Base-by-base conservation (phyloP, 2,113 vertebrate genomes). In the Cololabis saira region DNA sequence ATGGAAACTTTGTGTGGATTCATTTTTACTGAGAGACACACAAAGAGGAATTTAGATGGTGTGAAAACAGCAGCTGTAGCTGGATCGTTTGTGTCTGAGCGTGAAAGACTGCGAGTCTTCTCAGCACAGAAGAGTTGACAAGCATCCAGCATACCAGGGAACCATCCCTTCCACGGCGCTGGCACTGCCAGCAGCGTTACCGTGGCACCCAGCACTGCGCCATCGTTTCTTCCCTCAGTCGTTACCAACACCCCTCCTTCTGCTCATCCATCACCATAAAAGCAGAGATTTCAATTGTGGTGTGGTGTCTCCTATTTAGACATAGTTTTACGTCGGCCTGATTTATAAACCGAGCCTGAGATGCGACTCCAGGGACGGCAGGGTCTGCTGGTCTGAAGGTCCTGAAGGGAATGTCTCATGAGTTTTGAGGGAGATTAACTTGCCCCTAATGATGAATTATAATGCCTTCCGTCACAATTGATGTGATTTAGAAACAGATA, bases 181-280 rank as follows among this genome's bases (percentile, higher is more conserved):
- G 60, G 68, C 27, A 53, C 77, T 82, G 82, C 82, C 80, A 90
- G 69, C 13, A 64, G 43, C 68, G 87, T 91, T 87, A 55, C 90
- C 86, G 90, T 89, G 84, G 82, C 72, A 77, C 67, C 84, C n/a
- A 67, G 73, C 73, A 69, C 71, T 14, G 42, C 55, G 69, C 65
- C 80, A 80, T 72, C 78, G 70, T 84, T 57, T 80, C 62, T 84
- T 55, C 57, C 52, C 64, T 62, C 69, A 44, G 55, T 24, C 75
- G 55, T n/a, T 57, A 21, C 47, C 8, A 72, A 61, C 57, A 37
- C 11, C 44, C 47, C 47, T 65, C 68, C 66, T 18, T 74, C 54
- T 53, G 15, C 66, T 76, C 75, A 66, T 76, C 33, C 37, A 21
- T 80, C 61, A 44, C 62, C 54, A 30, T 76, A 54, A 65, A 67